These are phyloP conservation scores for Podarcis lilfordi DNA, from an alignment of 2,797 vertebrate species.

Conservation along the genomic window DNA sequence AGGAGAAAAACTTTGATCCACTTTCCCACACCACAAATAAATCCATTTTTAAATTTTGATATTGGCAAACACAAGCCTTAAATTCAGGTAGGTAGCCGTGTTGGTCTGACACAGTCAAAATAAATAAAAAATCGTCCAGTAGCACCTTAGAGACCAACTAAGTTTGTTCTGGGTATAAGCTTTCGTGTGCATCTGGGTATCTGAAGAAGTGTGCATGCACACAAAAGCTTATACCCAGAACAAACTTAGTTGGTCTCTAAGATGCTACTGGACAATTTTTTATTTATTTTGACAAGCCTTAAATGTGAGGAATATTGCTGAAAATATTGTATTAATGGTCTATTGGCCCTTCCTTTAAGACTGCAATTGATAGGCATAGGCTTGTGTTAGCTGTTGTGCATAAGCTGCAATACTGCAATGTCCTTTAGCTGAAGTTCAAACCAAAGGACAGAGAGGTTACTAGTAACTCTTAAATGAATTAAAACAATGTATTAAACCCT, in stretches of 20 bases:
- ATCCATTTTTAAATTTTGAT: neutral
- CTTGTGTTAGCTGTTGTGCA: neutral
- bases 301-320: constrained; percentile 23
- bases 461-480: constrained; percentile 60
- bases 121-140: no score
- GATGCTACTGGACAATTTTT: no score
- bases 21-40: no score
- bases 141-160: no score
- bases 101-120: no score
- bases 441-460: constrained; percentile 54
- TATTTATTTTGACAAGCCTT: neutral
- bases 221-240: no score
- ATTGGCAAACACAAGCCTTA: constrained; percentile 37
- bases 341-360: constrained; percentile 39
- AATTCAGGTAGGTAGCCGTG: neutral
- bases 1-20: no score
- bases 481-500: constrained; percentile 63
- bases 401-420: constrained; percentile 44
- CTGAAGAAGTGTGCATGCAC: no score
- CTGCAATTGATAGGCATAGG: neutral
- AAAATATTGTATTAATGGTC: constrained; percentile 35
- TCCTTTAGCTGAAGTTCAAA: constrained; percentile 37
- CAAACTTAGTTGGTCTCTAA: no score
- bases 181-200: no score
- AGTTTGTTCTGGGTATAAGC: no score